Percentiles rank a stretch among this genome's conserved stretches.
phyloP scores from a whole-genome alignment of 1,140 invertebrate species.

The Aleiodes sp. region DNA sequence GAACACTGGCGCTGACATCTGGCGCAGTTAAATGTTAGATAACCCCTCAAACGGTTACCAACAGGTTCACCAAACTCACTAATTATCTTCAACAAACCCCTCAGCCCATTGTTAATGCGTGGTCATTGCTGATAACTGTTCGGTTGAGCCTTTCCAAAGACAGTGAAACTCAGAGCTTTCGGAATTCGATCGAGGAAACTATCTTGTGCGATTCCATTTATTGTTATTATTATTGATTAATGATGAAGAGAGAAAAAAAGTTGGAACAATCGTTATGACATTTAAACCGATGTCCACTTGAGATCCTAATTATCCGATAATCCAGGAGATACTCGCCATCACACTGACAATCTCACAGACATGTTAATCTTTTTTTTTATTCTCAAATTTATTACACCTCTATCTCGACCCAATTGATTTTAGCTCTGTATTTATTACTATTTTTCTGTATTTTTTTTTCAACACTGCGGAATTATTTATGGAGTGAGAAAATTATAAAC shows the following conservation, averaged over 20 bases:
- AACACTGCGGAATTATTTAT: background rate
- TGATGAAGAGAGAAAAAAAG: background rate
- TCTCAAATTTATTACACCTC: background rate
- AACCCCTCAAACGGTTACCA: conserved; percentile 45
- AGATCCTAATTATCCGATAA: conserved; percentile 60
- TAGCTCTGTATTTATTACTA: too few species aligned
- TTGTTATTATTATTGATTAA: too few species aligned
- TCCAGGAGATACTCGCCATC: conserved; percentile 9
- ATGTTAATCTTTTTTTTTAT: background rate
- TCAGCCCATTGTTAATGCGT: conserved; percentile 30
- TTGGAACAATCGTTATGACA: conserved; percentile 5
- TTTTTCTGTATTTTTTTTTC: background rate
- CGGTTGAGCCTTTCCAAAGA: background rate
- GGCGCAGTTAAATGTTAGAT: conserved; percentile 54
- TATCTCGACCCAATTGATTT: background rate
- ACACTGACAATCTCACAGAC: background rate
- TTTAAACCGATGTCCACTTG: conserved; percentile 34
- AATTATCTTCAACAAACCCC: conserved; percentile 42
- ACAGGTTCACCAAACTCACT: conserved; percentile 52
- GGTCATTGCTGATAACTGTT: conserved; percentile 29
- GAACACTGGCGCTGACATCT: conserved; percentile 44
- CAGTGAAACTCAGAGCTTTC: background rate
- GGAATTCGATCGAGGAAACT: background rate
- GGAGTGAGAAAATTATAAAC: conserved; percentile 5
- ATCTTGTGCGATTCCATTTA: background rate